Conservation (phyloP, 2,888 invertebrate genomes). For the Boloria selene region DNA sequence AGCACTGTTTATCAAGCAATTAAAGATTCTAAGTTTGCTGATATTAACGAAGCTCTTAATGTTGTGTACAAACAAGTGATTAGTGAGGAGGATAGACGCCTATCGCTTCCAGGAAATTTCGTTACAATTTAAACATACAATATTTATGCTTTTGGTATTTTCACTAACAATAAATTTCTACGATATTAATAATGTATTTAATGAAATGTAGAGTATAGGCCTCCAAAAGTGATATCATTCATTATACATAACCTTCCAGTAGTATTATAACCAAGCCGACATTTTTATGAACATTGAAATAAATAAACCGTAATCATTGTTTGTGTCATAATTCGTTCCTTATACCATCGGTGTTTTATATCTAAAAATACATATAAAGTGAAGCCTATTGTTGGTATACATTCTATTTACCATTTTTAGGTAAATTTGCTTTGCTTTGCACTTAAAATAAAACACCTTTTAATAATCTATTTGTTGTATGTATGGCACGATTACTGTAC, state of each 20-base stretch:
- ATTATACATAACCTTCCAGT: constrained; percentile 5
- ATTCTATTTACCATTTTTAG: no score
- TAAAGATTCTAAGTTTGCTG: constrained; percentile 45
- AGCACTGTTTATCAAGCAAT: constrained; percentile 54
- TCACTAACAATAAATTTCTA: constrained; percentile 1
- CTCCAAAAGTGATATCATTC: constrained; percentile 13
- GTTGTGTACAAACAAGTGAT: constrained; percentile 65
- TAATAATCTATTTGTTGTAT: not conserved
- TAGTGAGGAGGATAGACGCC: constrained; percentile 47
- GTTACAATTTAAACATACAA: not conserved
- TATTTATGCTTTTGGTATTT: not conserved
- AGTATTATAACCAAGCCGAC: not conserved
- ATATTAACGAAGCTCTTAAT: constrained; percentile 51
- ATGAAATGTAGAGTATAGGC: constrained; percentile 1
- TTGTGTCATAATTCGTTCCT: not conserved
- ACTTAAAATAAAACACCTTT: not conserved
- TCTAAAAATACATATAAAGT: no score
- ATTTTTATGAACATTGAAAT: constrained; percentile 4
- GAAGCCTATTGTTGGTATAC: no score
- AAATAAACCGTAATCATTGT: constrained; percentile 12
- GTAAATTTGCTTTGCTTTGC: no score
- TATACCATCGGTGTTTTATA: not conserved
- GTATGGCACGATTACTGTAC: not conserved
- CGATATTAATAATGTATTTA: not conserved
- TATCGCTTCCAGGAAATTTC: constrained; percentile 43